Conservation (phyloP, 2,797 vertebrate species). For the Pantherophis vulpinus region DNA sequence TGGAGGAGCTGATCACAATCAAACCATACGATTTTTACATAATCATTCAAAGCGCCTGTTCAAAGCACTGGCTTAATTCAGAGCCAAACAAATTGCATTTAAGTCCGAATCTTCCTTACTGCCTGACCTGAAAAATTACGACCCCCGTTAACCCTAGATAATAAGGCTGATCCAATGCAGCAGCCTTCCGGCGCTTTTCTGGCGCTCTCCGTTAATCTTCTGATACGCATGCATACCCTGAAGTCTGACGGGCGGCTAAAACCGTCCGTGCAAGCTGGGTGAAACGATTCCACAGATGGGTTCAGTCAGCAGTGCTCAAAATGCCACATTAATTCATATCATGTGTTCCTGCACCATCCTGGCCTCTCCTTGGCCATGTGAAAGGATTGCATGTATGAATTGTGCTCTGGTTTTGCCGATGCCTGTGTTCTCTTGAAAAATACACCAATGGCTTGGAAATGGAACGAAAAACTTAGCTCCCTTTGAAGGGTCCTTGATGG, state of each 20-base stretch:
- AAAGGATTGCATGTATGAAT: neutral
- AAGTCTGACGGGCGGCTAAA: neutral
- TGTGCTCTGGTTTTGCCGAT: neutral
- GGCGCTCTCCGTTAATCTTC: neutral
- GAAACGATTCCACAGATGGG: neutral
- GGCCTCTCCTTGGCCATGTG: neutral
- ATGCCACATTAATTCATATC: neutral
- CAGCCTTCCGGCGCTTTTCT: neutral
- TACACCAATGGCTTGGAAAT: neutral
- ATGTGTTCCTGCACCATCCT: neutral
- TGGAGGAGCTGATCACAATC: neutral
- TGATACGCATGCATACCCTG: neutral
- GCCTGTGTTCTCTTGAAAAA: neutral
- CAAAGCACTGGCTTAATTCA: neutral
- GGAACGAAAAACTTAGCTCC: neutral
- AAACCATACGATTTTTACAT: neutral
- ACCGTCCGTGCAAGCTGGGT: neutral
- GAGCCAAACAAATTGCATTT: neutral
- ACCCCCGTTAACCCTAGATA: neutral
- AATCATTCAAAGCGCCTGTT: neutral
- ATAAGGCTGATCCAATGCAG: neutral
- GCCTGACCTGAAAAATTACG: neutral
- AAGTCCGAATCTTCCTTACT: neutral
- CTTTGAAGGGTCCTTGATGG: neutral
- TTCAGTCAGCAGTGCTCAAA: neutral